Evolutionary conservation across 1,140 invertebrate species (phyloP), one percentile per base, ranked within the genome.

Genomic region (Lucilia cuprina): DNA sequence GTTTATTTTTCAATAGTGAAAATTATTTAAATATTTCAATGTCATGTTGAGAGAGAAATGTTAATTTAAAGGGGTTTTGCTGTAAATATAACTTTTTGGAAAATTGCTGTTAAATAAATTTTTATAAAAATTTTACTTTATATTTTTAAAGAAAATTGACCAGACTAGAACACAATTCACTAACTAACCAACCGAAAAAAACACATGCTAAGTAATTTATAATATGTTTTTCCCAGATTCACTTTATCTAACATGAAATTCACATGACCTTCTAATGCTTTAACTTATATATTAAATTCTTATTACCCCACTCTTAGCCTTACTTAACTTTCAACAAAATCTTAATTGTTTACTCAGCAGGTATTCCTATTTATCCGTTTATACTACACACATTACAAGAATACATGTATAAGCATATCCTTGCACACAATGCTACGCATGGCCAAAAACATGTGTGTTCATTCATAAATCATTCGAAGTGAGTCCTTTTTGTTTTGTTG

Each of bases 341-440:
- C 34, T 78, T 78, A 78, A 78, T 78, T 78, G 75, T 78, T 78
- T 78, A 78, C 75, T 19, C 75, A 78, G 75, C 75, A 78, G 75
- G 75, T 78, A 78, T 47, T 13, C 35, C 7, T 19, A 19, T n/a
- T 41, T 41, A 47, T 12, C 14, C 34, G n/a, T 34, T 17, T 47
- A 77, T 13, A n/a, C 2, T 0, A 75, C 74, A 77, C 34, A 77
- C n/a, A n/a, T n/a, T 12, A 19, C 19, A 30, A 30, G 25, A 30
- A 30, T 30, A 30, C 25, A 30, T 3, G 14, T 17, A 17, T 35
- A 75, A 5, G 2, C 30, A 75, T 25, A 75, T 35, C 74, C 74
- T 41, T 41, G 10, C 5, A 41, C 74, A 75, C 34, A 75, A 35
- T 35, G 12, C 12, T 17, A 75, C 74, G 30, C 12, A 34, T 14